Evolutionary conservation across 2,797 vertebrate species (phyloP).

Genomic region (Steatocranus sp.): DNA sequence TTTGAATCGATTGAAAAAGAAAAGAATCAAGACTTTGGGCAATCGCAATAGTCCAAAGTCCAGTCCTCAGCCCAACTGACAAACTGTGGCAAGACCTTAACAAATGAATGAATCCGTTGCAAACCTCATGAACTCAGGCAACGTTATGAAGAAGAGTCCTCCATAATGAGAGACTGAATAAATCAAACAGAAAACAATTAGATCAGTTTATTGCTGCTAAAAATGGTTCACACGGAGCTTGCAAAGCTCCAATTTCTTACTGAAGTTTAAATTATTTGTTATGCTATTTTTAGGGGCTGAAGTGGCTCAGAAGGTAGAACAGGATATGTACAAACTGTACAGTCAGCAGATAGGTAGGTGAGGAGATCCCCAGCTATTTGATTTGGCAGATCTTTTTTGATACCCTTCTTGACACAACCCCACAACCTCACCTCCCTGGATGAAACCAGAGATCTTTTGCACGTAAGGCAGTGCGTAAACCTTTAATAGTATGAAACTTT

Average conservation of each 20-base stretch:
- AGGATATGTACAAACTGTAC: not conserved
- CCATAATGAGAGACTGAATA: not conserved
- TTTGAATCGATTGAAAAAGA: not conserved
- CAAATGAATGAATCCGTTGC: not conserved
- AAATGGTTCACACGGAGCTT: not conserved
- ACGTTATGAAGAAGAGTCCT: not conserved
- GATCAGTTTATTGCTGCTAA: accelerated
- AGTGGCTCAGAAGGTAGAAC: not conserved
- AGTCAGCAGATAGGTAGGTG: not conserved
- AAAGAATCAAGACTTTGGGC: not conserved
- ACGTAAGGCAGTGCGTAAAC: not conserved
- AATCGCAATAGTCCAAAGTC: not conserved
- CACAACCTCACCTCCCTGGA: not conserved
- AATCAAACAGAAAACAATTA: not conserved
- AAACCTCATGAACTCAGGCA: not conserved
- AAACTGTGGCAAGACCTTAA: not conserved
- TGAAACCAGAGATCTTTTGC: not conserved
- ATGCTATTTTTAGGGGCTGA: accelerated
- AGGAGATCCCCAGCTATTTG: not conserved
- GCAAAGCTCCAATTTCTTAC: not conserved
- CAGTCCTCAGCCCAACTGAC: not conserved
- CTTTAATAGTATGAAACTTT: not conserved
- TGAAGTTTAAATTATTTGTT: not conserved
- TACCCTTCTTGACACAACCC: not conserved
- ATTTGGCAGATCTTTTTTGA: not conserved